A percentile compares a stretch with the other conserved stretches of the same genome.
Conservation (phyloP, 2,888 invertebrate genomes). For the Dermolepida albohirtum region DNA sequence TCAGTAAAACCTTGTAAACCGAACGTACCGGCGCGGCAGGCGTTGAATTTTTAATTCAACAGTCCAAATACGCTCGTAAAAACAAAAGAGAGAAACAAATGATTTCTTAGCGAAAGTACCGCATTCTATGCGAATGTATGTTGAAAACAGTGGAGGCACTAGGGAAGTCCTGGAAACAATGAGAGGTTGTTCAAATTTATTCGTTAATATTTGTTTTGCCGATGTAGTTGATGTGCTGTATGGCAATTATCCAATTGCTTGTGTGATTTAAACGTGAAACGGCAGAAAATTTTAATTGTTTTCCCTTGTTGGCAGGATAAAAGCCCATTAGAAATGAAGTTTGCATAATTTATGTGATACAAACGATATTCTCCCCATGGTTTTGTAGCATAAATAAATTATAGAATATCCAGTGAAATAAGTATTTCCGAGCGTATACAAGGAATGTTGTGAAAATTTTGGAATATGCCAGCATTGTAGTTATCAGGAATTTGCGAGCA, state of each 20-base stretch:
- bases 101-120: not conserved
- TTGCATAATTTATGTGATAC: no score
- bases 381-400: no score
- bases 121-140: not conserved
- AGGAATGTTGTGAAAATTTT: no score
- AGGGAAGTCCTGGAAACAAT: slow-evolving; percentile 11
- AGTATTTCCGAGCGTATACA: no score
- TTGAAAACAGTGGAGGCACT: not conserved
- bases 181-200: slow-evolving; percentile 19
- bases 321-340: no score
- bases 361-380: no score
- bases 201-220: slow-evolving; percentile 27
- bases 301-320: not conserved
- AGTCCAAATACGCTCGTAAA: slow-evolving; percentile 7
- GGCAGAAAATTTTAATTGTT: slow-evolving; percentile 27
- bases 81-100: slow-evolving; percentile 23
- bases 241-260: slow-evolving; percentile 30
- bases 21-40: slow-evolving; percentile 10
- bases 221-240: slow-evolving; percentile 23
- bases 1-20: slow-evolving; percentile 26
- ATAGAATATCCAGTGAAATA: no score
- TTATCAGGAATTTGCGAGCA: no score
- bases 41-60: slow-evolving; percentile 36
- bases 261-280: slow-evolving; percentile 25
- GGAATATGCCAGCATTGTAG: no score